phyloP scores from a whole-genome alignment of 2,888 invertebrate genomes.

The Ormyrus labotus region DNA sequence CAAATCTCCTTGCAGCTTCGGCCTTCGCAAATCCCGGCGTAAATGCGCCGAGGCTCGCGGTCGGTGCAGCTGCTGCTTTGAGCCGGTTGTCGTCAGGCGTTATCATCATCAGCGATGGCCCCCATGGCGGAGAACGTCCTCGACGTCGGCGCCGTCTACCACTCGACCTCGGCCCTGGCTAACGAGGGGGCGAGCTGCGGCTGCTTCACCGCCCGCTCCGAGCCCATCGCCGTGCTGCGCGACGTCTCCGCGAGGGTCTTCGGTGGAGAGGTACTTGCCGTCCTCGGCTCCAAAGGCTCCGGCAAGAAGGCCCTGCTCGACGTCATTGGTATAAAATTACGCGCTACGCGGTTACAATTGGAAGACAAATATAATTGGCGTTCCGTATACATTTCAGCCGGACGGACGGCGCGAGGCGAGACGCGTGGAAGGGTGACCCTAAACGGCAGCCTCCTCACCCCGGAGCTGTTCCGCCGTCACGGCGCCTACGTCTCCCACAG shows the following conservation, averaged over 20 bases:
- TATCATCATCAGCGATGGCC: slow-evolving; percentile 14
- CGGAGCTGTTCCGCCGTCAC: slow-evolving; percentile 88
- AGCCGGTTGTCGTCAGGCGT: too few species aligned
- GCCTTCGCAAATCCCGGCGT: too few species aligned
- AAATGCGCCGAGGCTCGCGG: not conserved
- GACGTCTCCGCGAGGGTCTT: slow-evolving; percentile 94
- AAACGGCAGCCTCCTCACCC: slow-evolving; percentile 90
- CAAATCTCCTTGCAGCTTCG: too few species aligned
- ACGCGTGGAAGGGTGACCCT: slow-evolving; percentile 92
- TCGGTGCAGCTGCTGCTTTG: slow-evolving; percentile 27
- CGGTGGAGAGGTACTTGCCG: slow-evolving; percentile 94
- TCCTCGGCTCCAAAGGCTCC: slow-evolving; percentile 96
- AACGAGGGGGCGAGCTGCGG: slow-evolving; percentile 62
- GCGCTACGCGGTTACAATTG: too few species aligned
- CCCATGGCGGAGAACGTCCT: slow-evolving; percentile 89
- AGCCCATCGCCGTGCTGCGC: slow-evolving; percentile 85
- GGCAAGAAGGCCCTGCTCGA: slow-evolving; percentile 96
- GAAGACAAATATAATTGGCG: too few species aligned
- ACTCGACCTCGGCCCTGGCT: slow-evolving; percentile 77
- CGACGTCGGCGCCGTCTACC: slow-evolving; percentile 91
- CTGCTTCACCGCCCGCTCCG: slow-evolving; percentile 68
- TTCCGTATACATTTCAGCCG: slow-evolving; percentile 74
- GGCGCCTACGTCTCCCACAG: slow-evolving; percentile 94
- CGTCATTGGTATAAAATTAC: slow-evolving; percentile 80
- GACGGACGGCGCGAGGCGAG: slow-evolving; percentile 84